Base-by-base conservation (phyloP, 2,113 vertebrate species). In the Megaptera novaeangliae region DNA sequence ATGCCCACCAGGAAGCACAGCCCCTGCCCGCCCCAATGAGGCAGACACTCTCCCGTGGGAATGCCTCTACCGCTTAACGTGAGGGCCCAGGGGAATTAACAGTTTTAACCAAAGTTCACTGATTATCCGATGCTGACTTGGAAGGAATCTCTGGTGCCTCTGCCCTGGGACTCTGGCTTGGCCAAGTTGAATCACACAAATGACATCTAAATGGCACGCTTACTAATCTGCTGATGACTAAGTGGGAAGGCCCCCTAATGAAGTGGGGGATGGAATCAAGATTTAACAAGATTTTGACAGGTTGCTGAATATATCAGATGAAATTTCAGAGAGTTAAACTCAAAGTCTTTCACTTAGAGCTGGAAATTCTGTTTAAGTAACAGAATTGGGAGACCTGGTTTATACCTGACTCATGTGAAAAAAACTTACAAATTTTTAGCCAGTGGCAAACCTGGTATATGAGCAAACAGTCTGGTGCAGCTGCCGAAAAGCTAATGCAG, bases 271-370 rank as follows among this genome's bases (percentile, higher is more conserved):
- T 29, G 59, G 59, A 77, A 71, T 81, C 84, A 91, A 78, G 90
- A 82, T 80, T 93, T 91, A 88, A 95, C 23, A 88, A 95, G 89
- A 61, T 82, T 96, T 92, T 93, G 82, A 95, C 68, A 83, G 63
- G 68, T 36, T 95, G 66, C 55, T 96, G 72, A 97, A 82, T 85
- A 52, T 7, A 83, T 77, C 63, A 90, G 83, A 46, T 74, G 44
- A 49, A 49, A 87, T 86, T 63, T 82, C 55, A 91, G 41, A 63
- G 44, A 36, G 59, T 96, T 88, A 72, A 81, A 89, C 44, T 89
- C 83, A 57, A 59, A 94, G 68, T 75, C 74, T 31, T 92, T 57
- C 34, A 71, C 20, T 55, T 31, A 92, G 46, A 83, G 78, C 87
- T 92, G 36, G 49, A 80, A 81, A 71, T 23, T 64, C 71, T 82